Percentiles rank a stretch among this genome's conserved stretches.
Conservation (phyloP, 2,113 vertebrate species). For the Pomatostomus ruficeps region DNA sequence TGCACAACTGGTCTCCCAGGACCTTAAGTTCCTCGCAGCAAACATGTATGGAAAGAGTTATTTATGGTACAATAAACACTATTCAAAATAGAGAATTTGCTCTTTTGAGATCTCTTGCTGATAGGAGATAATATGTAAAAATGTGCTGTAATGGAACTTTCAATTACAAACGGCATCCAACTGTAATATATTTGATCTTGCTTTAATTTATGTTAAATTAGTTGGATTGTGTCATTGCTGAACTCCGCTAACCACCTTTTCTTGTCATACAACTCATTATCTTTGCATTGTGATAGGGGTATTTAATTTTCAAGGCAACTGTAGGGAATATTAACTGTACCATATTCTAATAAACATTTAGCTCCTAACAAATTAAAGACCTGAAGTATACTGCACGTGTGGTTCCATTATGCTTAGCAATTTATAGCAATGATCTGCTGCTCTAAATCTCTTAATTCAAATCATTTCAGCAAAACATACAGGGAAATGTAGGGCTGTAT, state of each 20-base stretch:
- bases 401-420: not conserved
- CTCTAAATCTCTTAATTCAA: not conserved
- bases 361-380: not conserved
- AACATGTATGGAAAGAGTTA: not conserved
- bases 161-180: not conserved
- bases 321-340: not conserved
- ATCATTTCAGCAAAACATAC: not conserved
- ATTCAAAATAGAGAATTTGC: not conserved
- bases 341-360: not conserved
- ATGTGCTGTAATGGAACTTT: not conserved
- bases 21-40: not conserved
- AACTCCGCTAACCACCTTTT: constrained; percentile 7
- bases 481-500: not conserved
- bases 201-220: constrained; percentile 38
- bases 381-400: not conserved
- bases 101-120: not conserved
- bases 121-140: not conserved
- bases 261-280: not conserved
- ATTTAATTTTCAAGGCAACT: not conserved
- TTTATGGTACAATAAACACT: not conserved
- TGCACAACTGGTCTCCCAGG: not conserved
- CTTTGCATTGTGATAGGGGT: not conserved
- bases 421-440: constrained; percentile 1
- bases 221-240: constrained; percentile 16
- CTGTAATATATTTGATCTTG: constrained; percentile 5